Evolutionary conservation across 2,113 vertebrate genomes (phyloP), one percentile per base, ranked within the genome.

Genomic region (Polyodon spathula): DNA sequence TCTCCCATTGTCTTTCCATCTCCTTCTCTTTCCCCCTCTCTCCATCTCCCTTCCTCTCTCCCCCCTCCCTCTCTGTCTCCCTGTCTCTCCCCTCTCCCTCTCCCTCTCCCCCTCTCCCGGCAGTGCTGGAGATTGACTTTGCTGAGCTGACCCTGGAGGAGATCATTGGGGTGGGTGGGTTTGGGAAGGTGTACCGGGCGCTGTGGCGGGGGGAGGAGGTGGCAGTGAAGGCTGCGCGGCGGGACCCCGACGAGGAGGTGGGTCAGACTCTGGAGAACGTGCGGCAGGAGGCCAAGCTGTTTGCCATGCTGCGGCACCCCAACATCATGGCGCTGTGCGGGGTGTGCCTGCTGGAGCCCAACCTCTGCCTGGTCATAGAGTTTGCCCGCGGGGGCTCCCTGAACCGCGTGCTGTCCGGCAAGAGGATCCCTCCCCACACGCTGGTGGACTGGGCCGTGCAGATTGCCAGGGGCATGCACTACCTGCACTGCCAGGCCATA

Each of bases 371-470:
- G 74, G 88, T 98, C 69, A 98, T 98, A 94, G 95, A 98, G 75
- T 95, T 87, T 72, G 95, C 95, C 54, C 89, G 92, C 0, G 95
- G 95, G 10, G 95, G 95, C 8, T 85, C 95, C 0, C 81, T 98
- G 56, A 98, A 98, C 70, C 83, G 95, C 68, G 92, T 93, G 11
- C 75, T 98, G 4, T 90, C 93, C 6, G 93, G 95, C 63, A 97
- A 95, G 71, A 92, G 92, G 70, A 96, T 97, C 70, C 93, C 94
- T 4, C 95, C 95, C 0, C 92, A 92, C 71, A 93, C 93, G 17
- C 83, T 98, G 63, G 95, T 98, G 75, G 94, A 97, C 84, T 98
- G 95, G 95, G 95, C 95, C 0, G 95, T 97, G 56, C 95, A 98
- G 81, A 93, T 97, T 57, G 93, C 93, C 12, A 83, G 89, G 43